Evolutionary conservation across 1,140 invertebrate species (phyloP), one percentile per base, ranked within the genome.

Genomic region (Argopecten irradians): DNA sequence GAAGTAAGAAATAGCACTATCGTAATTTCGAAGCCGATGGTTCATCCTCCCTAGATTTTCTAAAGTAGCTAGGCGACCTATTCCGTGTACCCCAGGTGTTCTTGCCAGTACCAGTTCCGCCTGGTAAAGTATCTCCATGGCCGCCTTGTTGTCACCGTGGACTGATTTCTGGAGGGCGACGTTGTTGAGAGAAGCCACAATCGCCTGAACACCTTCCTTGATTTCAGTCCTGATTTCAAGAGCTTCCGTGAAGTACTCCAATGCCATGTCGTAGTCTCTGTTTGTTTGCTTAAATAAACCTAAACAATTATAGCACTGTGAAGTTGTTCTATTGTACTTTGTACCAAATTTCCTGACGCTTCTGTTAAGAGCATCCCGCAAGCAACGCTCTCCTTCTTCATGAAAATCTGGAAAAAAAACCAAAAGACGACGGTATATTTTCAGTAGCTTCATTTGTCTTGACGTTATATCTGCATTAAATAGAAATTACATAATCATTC

Each of bases 1-100:
- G 55, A 71, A 71, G 55, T 71, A 71, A n/a, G 55, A n/a, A 71
- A 71, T 71, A 28, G 55, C 55, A n/a, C 22, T 71, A 71, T 71
- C 28, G 22, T 71, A 71, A 71, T 71, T 71, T 71, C 55, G 22
- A 28, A 71, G 8, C 8, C 55, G 55, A 71, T 71, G 55, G 13
- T 71, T 71, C 55, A 71, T 71, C 55, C 55, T 8, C 8, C 55
- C 55, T 11, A 71, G 16, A n/a, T 71, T 71, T 71, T 71, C 55
- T 71, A 71, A 28, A 71, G 55, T 71, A 3, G 55, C 55, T n/a
- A 71, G 55, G 28, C 55, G 55, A 28, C 55, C 55, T 71, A 71
- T 28, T n/a, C n/a, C 55, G 11, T 71, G 55, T 28, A 71, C 22
- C 22, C 55, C 55, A 22, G 55, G 55, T 22, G 55, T 71, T 16